Conservation (phyloP, 64 coral and sea anemone genomes). For the Montipora capricornis region DNA sequence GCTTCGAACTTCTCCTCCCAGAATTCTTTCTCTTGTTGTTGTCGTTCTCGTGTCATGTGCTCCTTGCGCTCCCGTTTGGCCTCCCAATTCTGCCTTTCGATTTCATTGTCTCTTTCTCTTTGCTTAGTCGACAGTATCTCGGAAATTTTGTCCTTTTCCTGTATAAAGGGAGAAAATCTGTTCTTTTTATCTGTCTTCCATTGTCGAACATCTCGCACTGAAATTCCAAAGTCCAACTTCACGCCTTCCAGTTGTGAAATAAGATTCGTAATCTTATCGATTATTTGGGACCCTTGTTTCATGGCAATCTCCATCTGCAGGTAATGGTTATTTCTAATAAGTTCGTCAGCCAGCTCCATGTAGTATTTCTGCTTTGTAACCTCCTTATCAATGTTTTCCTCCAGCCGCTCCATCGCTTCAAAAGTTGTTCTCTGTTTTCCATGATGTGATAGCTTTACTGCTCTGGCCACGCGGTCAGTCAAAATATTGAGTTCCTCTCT, state of each 20-base stretch:
- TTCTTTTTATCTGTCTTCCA: slow-evolving; percentile 80
- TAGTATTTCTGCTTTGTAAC: slow-evolving; percentile 71
- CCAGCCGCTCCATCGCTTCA: slow-evolving; percentile 1
- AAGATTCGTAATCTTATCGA: slow-evolving; percentile 35
- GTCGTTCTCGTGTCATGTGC: slow-evolving; percentile 6
- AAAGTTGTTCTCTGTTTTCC: slow-evolving; percentile 48
- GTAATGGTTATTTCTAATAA: slow-evolving; percentile 47
- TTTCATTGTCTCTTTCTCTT: slow-evolving; percentile 24
- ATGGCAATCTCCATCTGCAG: slow-evolving; percentile 59
- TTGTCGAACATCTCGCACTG: slow-evolving; percentile 57
- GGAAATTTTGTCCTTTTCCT: slow-evolving; percentile 51
- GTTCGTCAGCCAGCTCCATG: slow-evolving; percentile 71
- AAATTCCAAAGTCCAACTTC: slow-evolving; percentile 71
- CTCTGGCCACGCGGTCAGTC: slow-evolving; percentile 26
- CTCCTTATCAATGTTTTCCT: slow-evolving; percentile 59
- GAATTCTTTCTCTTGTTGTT: slow-evolving; percentile 42
- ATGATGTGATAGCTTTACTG: slow-evolving; percentile 43
- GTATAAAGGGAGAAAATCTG: slow-evolving; percentile 43
- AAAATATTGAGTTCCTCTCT: slow-evolving; percentile 40
- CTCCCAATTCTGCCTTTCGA: slow-evolving; percentile 1
- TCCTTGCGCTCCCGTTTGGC: slow-evolving; percentile 5
- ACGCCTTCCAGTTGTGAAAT: slow-evolving; percentile 50
- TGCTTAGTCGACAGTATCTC: slow-evolving; percentile 23
- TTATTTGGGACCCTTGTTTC: slow-evolving; percentile 56
- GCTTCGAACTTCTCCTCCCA: slow-evolving; percentile 59